phyloP scores from a whole-genome alignment of 2,113 vertebrate genomes.

The Diphyllodes magnificus region DNA sequence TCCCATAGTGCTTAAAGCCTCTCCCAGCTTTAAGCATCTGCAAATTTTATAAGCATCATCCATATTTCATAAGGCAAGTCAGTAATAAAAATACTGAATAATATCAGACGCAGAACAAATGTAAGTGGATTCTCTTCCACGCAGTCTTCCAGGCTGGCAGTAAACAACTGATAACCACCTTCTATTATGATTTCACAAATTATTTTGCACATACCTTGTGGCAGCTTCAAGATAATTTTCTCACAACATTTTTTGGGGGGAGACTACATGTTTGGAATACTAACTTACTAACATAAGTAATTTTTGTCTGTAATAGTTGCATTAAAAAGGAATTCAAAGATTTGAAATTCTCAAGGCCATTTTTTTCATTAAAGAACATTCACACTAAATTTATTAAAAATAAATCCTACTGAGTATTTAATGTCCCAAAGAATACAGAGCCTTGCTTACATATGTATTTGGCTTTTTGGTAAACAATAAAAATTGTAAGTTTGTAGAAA shows the following conservation, averaged over 20 bases:
- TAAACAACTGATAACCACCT: constrained; percentile 2
- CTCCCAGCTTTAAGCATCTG: neutral
- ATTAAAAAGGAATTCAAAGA: neutral
- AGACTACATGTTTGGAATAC: neutral
- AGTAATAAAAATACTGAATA: constrained; percentile 36
- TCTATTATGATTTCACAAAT: neutral
- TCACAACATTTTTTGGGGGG: neutral
- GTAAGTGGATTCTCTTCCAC: neutral
- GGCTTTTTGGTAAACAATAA: neutral
- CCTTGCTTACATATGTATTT: neutral
- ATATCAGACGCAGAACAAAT: neutral
- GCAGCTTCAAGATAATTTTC: neutral
- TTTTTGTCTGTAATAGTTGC: neutral
- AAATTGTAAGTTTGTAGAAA: neutral
- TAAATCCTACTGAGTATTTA: neutral
- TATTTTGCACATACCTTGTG: neutral
- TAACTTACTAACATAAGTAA: neutral
- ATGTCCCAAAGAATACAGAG: neutral
- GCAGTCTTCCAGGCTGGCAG: neutral
- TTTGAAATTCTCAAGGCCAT: neutral
- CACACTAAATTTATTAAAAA: neutral
- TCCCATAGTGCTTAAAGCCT: neutral
- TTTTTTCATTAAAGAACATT: neutral
- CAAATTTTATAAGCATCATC: constrained; percentile 41
- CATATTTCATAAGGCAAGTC: constrained; percentile 43